phyloP scores from a whole-genome alignment of 2,113 vertebrate genomes.

The Callithrix jacchus region DNA sequence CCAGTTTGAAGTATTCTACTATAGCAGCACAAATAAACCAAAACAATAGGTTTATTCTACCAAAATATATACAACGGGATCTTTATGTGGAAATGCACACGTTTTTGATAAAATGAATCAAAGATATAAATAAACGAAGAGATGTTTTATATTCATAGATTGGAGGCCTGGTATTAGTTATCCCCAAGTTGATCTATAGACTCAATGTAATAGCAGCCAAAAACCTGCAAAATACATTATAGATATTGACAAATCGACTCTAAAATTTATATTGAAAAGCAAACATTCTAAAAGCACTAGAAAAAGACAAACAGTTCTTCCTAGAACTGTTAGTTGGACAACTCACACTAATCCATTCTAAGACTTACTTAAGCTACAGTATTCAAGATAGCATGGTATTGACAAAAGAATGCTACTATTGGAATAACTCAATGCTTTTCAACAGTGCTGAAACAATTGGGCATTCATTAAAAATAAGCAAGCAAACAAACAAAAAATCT shows the following conservation, averaged over 20 bases:
- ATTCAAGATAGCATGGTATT: not conserved
- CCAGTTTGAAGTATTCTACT: not conserved
- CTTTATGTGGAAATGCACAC: not conserved
- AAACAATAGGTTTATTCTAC: not conserved
- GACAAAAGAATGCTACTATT: not conserved
- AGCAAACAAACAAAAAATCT: not conserved
- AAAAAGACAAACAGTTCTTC: not conserved
- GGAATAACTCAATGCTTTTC: not conserved
- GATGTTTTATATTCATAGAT: not conserved
- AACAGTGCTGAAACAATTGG: not conserved
- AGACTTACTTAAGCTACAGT: not conserved
- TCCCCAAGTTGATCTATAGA: not conserved
- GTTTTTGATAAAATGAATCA: not conserved
- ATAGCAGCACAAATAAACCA: not conserved
- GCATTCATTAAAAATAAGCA: not conserved
- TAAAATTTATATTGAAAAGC: not conserved
- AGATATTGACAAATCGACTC: not conserved
- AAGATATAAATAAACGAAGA: not conserved
- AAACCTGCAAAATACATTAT: not conserved
- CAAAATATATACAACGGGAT: not conserved
- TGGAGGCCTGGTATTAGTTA: not conserved
- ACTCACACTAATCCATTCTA: not conserved
- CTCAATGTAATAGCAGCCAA: not conserved
- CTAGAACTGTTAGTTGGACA: not conserved
- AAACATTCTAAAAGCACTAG: not conserved